A percentile compares a stretch with the other conserved stretches of the same genome.
phyloP scores from a whole-genome alignment of 1,140 invertebrate species.

The Solen grandis region DNA sequence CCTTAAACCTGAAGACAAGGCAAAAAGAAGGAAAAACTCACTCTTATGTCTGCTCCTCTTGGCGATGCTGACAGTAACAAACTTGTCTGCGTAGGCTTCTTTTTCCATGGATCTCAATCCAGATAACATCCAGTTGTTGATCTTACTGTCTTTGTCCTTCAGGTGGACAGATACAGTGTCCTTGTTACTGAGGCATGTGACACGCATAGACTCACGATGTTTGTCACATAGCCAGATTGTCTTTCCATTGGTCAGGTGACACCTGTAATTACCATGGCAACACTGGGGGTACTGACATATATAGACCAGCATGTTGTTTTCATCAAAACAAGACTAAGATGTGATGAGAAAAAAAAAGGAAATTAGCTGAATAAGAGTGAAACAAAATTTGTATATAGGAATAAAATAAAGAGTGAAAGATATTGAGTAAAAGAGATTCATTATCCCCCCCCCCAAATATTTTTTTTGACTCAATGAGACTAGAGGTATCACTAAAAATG shows the following conservation, averaged over 20 bases:
- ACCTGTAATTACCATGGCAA: too few species aligned
- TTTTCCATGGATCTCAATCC: background rate
- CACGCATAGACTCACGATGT: slow-evolving; percentile 59
- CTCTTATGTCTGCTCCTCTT: background rate
- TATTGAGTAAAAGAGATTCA: too few species aligned
- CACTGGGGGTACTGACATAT: too few species aligned
- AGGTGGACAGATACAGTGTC: background rate
- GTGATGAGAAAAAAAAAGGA: too few species aligned
- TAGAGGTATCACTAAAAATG: too few species aligned
- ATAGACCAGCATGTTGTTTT: too few species aligned
- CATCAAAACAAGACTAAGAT: too few species aligned
- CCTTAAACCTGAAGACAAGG: background rate
- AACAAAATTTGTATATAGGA: too few species aligned
- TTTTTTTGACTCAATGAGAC: too few species aligned
- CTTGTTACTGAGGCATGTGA: slow-evolving; percentile 63
- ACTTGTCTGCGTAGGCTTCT: background rate
- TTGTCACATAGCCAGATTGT: slow-evolving; percentile 69
- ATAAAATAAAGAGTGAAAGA: too few species aligned
- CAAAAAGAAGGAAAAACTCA: background rate
- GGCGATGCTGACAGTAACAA: background rate
- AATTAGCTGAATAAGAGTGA: too few species aligned
- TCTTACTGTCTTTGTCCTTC: background rate
- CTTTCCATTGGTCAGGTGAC: slow-evolving; percentile 66
- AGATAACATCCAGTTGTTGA: background rate
- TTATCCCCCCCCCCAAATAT: too few species aligned